These are phyloP conservation scores for Macrosiphum euphorbiae DNA, from an alignment of 2,888 invertebrate genomes.

Conservation along the genomic window DNA sequence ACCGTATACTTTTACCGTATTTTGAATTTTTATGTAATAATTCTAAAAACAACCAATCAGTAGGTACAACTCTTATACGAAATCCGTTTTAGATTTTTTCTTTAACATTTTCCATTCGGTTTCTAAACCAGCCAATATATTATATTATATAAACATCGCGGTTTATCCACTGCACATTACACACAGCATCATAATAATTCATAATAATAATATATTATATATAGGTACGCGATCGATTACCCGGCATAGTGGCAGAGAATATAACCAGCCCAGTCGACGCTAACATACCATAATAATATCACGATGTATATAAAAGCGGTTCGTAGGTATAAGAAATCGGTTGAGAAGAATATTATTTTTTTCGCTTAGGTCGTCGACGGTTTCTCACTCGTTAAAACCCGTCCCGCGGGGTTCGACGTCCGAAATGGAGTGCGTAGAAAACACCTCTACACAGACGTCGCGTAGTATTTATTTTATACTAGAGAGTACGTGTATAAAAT, in stretches of 20 bases:
- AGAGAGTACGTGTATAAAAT: background rate
- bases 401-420: background rate
- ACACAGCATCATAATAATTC: background rate
- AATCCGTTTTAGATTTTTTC: background rate
- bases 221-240: background rate
- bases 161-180: background rate
- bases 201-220: background rate
- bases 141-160: background rate
- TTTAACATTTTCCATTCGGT: background rate
- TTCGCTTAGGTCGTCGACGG: background rate
- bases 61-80: background rate
- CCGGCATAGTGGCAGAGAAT: background rate
- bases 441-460: background rate
- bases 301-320: background rate
- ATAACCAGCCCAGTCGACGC: background rate
- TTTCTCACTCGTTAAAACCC: background rate
- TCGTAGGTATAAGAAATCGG: background rate
- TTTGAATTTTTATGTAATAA: background rate
- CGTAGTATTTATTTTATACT: background rate
- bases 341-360: background rate
- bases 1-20: background rate
- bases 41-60: background rate
- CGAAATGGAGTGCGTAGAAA: background rate
- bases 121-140: background rate
- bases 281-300: background rate